Base-by-base conservation (phyloP, 2,113 vertebrate species). In the Malurus elegans region DNA sequence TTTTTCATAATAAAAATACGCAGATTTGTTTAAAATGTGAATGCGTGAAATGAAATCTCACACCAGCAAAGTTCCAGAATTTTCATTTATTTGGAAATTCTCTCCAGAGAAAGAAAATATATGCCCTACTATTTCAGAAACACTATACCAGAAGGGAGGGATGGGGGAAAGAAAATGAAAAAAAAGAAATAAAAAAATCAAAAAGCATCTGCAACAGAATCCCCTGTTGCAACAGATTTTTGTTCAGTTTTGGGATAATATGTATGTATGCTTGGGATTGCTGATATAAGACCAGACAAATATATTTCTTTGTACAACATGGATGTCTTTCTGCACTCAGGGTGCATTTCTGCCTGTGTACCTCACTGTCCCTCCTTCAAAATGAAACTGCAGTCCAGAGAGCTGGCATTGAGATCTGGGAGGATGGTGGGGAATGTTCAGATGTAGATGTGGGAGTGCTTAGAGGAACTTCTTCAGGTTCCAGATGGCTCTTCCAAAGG, bases 1-100 rank as follows among this genome's bases (percentile, higher is more conserved):
- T 51, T 87, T 94, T 91, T 51, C 36, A 61, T 84, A 86, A 88
- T 78, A 90, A 93, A 94, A 64, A 87, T 21, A 40, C 53, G 16
- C 16, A 76, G n/a, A 72, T 92, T 91, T 95, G 5, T 75, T 96
- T 92, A 51, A 95, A 96, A 84, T 32, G 20, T 17, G 38, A 94
- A 79, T 57, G 9, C 32, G 7, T 61, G 79, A 84, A 92, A 42
- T 47, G 13, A 50, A 85, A 57, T 87, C 10, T 91, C 32, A 73
- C 11, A 60, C 8, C 4, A 60, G 18, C 5, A 38, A 87, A 25
- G 1, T 50, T 64, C 14, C 8, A 42, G 19, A 50, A 53, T 47
- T 67, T 78, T 40, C 3, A 4, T 23, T 42, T 28, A 69, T 86
- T 58, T 67, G 7, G 0, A 83, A 78, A 0, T 1, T 73, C 21